Base-by-base conservation (phyloP, 2,888 invertebrate genomes). In the Cheilosia pagana region DNA sequence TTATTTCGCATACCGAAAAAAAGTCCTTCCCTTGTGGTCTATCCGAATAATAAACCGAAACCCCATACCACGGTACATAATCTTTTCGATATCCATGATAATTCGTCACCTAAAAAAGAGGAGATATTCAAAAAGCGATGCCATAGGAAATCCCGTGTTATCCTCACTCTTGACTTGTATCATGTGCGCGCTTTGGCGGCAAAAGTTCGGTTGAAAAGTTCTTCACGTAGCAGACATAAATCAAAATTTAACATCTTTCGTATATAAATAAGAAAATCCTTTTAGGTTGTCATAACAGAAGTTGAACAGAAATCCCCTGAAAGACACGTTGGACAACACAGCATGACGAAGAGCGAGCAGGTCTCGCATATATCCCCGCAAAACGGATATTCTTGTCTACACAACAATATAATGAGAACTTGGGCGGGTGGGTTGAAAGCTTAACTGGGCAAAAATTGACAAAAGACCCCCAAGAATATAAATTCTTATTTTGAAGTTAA, bases 261-360 rank as follows among this genome's bases (percentile, higher is more conserved):
- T 35, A 67, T 62, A 71, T 76, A 83, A 83, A 83, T 83, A 85
- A 85, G 85, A 85, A 85, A 81, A 85, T 85, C 85, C 85, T 76
- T 85, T 85, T 85, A 81, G 81, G 81, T 75, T 85, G 85, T 81
- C 85, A 85, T 81, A 85, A 70, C 43, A 76, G 55, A 81, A 81
- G 81, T 81, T 85, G 79, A 70, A 83, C 74, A 74, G 57, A 78
- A 83, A 83, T 83, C 83, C 83, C 74, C 65, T 48, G 71, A 39
- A 82, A 82, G 81, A 82, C 83, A 79, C 78, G 79, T 78, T 79
- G 85, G 85, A 81, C 75, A 65, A 75, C 68, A 63, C 81, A 79
- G 63, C 60, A 53, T 67, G 67, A 57, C 57, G 23, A 50, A 5
- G 28, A 35, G 19, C 39, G 14, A 39, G 23, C 19, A 23, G 19